Evolutionary conservation across 2,113 vertebrate species (phyloP), one percentile per base, ranked within the genome.

Genomic region (Neomonachus schauinslandi): DNA sequence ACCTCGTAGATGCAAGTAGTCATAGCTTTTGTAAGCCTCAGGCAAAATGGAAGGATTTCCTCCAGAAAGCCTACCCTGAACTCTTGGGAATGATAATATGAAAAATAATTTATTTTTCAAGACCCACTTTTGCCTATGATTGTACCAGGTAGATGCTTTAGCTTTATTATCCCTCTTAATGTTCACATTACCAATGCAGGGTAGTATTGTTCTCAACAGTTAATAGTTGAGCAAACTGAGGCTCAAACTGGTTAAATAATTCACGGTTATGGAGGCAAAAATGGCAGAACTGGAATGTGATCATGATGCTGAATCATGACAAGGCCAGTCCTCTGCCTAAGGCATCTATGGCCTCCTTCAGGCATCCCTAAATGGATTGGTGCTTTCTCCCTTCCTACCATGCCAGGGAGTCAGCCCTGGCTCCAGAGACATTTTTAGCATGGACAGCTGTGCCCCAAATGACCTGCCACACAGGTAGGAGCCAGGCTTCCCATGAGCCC

Each of bases 81-180:
- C 10, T 57, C 82, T 51, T 59, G 53, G 49, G 7, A 77, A 95
- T 79, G 80, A 57, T 59, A 65, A 46, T 42, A 72, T 53, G 31
- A 91, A 94, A 86, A 92, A 82, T 13, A 69, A 69, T 31, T 28
- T 39, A 74, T 67, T 88, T 92, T 79, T 82, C 83, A 96, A 55
- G 21, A 65, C 26, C 53, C 39, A 69, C 13, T 69, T 86, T 46
- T 83, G n/a, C 24, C n/a, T 93, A 36, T 84, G 77, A 42, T 69
- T 84, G 2, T 63, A 89, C 82, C 42, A 85, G 26, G 57, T 11
- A 85, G 53, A 42, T 71, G 13, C 28, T 89, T 93, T 85, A 18
- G 72, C 26, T 72, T 67, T 71, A 22, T 65, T 51, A 65, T 46
- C 24, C 21, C 19, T 93, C 83, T 86, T 82, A 11, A 77, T 67